Conservation (phyloP, 2,113 vertebrate species). For the Notothenia rossii region DNA sequence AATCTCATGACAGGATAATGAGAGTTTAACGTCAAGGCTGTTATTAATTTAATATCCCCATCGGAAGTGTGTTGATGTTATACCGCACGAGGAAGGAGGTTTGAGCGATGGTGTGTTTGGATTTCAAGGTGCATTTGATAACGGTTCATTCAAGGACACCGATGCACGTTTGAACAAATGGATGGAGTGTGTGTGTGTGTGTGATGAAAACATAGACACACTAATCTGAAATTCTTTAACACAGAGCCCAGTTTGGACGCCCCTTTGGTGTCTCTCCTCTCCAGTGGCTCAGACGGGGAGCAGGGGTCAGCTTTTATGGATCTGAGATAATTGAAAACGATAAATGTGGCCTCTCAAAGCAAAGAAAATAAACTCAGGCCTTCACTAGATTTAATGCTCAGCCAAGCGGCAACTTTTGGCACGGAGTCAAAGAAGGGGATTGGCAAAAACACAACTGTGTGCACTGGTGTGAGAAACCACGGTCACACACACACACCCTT, state of each 20-base stretch:
- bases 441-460: conserved; percentile 34
- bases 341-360: conserved; percentile 71
- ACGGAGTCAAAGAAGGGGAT: conserved; percentile 26
- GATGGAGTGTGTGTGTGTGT: neutral
- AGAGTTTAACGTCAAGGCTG: conserved; percentile 57
- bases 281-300: conserved; percentile 16
- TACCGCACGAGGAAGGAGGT: neutral
- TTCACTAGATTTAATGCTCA: conserved; percentile 73
- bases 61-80: conserved; percentile 20
- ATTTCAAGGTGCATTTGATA: conserved; percentile 33
- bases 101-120: conserved; percentile 27
- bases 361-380: conserved; percentile 68
- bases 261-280: conserved; percentile 14
- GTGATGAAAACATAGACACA: neutral
- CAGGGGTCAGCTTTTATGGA: conserved; percentile 71
- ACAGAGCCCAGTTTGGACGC: conserved; percentile 9
- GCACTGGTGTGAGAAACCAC: neutral
- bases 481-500: neutral
- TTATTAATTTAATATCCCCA: conserved; percentile 49
- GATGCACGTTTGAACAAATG: neutral
- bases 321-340: conserved; percentile 72
- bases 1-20: conserved; percentile 53
- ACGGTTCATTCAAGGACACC: conserved; percentile 10
- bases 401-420: conserved; percentile 53
- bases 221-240: neutral